Evolutionary conservation across 2,888 invertebrate genomes (phyloP), one percentile per base, ranked within the genome.

Genomic region (Synanthedon myopaeformis): DNA sequence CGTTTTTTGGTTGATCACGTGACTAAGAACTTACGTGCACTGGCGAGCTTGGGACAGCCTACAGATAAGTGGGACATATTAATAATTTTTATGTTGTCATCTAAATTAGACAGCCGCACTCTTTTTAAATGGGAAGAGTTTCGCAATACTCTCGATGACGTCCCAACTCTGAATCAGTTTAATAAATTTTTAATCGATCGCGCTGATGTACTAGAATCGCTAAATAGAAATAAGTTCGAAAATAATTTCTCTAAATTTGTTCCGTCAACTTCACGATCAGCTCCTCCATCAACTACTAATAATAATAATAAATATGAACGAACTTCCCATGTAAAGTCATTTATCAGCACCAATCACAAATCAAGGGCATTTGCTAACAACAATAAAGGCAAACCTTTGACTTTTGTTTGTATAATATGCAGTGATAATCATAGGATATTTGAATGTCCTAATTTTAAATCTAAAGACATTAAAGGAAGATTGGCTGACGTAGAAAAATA

Each of bases 1-100:
- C 55, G 61, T 14, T 57, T 55, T n/a, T 52, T 63, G 3, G 58
- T 63, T 0, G 63, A 63, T 49, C 56, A 60, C 41, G 58, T 60
- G 1, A 58, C 57, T 8, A 60, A 63, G 51, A 62, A 62, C 42
- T 52, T 63, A 13, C 59, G 63, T 8, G 63, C 61, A 1, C 53
- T 63, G 51, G 23, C 56, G 6, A 59, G 53, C 41, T 49, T 61
- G n/a, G 63, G 58, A 1, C 58, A 58, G 41, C 60, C 61, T 2
- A 60, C 61, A 3, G 58, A 59, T 12, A 52, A 57, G 6, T 60
- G 58, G 57, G 60, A 59, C 19, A 23, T 45, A 0, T 19, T 58
- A n/a, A 45, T 61, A 14, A 59, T 60, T 35, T 56, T 54, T 51
- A 50, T 58, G 52, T 35, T 60, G n/a, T 51, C 58, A 0, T 54